Base-by-base conservation (phyloP, 2,797 vertebrate species). In the Columba guinea region DNA sequence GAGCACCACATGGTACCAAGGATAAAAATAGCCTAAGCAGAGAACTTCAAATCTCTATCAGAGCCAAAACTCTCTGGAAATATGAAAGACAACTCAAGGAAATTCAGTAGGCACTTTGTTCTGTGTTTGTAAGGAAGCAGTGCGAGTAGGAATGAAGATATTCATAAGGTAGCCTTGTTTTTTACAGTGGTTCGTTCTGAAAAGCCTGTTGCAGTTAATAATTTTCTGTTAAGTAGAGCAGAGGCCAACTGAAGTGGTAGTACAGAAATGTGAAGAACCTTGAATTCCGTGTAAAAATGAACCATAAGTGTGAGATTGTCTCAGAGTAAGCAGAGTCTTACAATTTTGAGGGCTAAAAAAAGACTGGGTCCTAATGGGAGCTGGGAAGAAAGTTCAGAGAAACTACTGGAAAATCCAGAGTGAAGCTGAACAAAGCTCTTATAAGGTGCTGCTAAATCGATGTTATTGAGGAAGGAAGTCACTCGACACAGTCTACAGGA, bases 271-370 rank as follows among this genome's bases (percentile, higher is more conserved):
- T 46, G 58, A 93, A 39, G 80, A 92, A 58, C 68, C 23, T 81
- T 89, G 81, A 84, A 94, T 74, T 92, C 63, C 84, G 65, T 4
- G 8, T 62, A 48, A 70, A 95, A 95, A 84, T 30, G 55, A 93
- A 96, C 84, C 52, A n/a, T 67, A 46, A 78, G 60, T 56, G 18
- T 60, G 90, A 37, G 64, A 63, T 21, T 82, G 67, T 26, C 81
- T 87, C n/a, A 77, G 44, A 82, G 30, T n/a, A 74, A 76, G 19
- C 19, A 71, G 46, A 48, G 21, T 18, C 65, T 65, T 58, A 69
- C 11, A 58, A 15, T 71, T 90, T 68, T 78, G 49, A 89, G 30
- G 52, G n/a, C 24, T 91, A 10, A 35, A 17, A 53, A 39, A 28
- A 86, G 21, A 76, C 46, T 34, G 20, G 14, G 26, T 74, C 63